Evolutionary conservation across 2,113 vertebrate genomes (phyloP).

Genomic region (Daphoenositta chrysoptera): DNA sequence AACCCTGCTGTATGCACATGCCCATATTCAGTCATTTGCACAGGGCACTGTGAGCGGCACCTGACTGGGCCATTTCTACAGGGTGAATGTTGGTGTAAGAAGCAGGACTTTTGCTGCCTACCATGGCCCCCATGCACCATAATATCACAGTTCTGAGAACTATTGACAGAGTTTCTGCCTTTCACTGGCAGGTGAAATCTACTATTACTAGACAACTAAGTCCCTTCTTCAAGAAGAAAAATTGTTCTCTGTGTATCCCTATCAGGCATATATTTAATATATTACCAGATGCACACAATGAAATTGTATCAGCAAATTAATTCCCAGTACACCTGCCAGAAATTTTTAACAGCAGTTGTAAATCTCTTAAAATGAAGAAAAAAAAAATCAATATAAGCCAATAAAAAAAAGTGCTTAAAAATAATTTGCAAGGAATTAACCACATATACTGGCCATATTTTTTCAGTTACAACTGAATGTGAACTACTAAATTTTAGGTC

Average conservation of each 20-base stretch:
- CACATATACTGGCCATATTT: not conserved
- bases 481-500: not conserved
- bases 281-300: not conserved
- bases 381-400: not conserved
- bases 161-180: not conserved
- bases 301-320: not conserved
- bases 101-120: not conserved
- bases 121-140: fast-evolving
- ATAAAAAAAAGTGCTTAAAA: not conserved
- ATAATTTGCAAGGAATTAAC: not conserved
- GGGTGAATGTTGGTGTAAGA: not conserved
- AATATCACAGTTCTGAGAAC: not conserved
- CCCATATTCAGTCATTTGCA: not conserved
- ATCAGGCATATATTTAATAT: not conserved
- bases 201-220: not conserved
- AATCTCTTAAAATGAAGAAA: not conserved
- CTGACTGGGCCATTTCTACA: not conserved
- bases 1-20: not conserved
- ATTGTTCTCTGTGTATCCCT: not conserved
- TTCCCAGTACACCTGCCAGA: not conserved
- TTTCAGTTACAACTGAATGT: not conserved
- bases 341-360: not conserved
- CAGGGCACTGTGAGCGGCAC: not conserved
- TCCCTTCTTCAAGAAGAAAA: not conserved
- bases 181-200: not conserved